phyloP scores from a whole-genome alignment of 2,888 invertebrate species.

The Patella depressa region DNA sequence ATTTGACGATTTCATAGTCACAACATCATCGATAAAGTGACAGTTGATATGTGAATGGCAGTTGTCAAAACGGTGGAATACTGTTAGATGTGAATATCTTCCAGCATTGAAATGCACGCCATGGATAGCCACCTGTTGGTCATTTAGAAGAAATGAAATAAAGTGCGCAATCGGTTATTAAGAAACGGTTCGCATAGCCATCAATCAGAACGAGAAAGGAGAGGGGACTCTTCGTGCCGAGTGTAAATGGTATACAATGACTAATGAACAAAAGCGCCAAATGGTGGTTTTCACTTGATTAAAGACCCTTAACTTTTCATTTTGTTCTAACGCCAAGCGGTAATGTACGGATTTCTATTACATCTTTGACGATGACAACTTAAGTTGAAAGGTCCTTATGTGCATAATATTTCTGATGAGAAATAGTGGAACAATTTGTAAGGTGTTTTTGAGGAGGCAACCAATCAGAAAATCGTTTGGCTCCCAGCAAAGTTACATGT shows the following conservation, averaged over 20 bases:
- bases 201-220: background rate
- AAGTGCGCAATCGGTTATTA: background rate
- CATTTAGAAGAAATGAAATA: background rate
- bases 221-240: background rate
- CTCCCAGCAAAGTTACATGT: background rate
- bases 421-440: background rate
- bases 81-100: too few relatives aligned
- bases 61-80: background rate
- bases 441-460: too few relatives aligned
- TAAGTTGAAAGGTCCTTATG: background rate
- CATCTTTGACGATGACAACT: background rate
- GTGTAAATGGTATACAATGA: background rate
- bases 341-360: background rate
- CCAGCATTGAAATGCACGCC: too few relatives aligned
- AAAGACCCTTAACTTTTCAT: conserved; percentile 2
- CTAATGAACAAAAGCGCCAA: background rate
- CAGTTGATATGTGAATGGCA: conserved; percentile 1
- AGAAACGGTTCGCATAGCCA: background rate
- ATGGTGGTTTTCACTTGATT: conserved; percentile 2
- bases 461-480: too few relatives aligned
- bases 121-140: too few relatives aligned
- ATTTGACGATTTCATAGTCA: background rate
- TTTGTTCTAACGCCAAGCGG: conserved; percentile 9
- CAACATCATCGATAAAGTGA: conserved; percentile 5
- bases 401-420: background rate